Evolutionary conservation across 2,113 vertebrate genomes (phyloP).

Genomic region (Pelobates fuscus): DNA sequence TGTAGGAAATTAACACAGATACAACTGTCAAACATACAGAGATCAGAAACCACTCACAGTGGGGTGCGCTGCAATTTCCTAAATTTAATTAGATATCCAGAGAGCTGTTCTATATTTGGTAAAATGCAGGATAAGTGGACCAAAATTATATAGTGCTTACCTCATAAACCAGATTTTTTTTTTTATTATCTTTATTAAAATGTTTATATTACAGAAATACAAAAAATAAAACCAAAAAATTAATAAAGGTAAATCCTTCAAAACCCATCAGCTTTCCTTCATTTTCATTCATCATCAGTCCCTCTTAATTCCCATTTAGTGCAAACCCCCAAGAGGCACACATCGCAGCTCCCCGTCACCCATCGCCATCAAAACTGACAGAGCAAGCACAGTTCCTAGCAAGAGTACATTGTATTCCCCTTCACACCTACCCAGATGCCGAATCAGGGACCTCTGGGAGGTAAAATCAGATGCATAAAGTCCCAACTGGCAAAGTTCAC

Average conservation of each 20-base stretch:
- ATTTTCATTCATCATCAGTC: slow-evolving; percentile 25
- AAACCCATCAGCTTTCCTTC: slow-evolving; percentile 12
- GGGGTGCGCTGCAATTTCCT: no score
- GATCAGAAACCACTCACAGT: no score
- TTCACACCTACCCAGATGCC: slow-evolving; percentile 6
- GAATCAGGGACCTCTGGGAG: slow-evolving; percentile 19
- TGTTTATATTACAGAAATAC: slow-evolving; percentile 45
- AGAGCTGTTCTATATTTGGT: no score
- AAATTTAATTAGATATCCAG: no score
- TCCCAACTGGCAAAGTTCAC: slow-evolving; percentile 20
- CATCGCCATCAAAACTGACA: background rate
- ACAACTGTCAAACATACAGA: no score
- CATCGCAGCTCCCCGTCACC: background rate
- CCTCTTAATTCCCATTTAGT: slow-evolving; percentile 14
- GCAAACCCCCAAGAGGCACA: slow-evolving; percentile 22
- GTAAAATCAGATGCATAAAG: slow-evolving; percentile 15
- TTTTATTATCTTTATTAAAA: slow-evolving; percentile 35
- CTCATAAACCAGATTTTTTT: background rate
- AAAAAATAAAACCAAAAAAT: slow-evolving; percentile 44
- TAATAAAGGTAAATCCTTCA: background rate
- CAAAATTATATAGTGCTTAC: background rate
- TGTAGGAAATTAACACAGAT: no score
- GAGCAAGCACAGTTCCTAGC: background rate
- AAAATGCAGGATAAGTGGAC: no score
- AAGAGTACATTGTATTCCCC: background rate